These are phyloP conservation scores for Temnopleurus reevesii DNA, from an alignment of 53 echinoderm and acorn worm genomes.

Conservation along the genomic window DNA sequence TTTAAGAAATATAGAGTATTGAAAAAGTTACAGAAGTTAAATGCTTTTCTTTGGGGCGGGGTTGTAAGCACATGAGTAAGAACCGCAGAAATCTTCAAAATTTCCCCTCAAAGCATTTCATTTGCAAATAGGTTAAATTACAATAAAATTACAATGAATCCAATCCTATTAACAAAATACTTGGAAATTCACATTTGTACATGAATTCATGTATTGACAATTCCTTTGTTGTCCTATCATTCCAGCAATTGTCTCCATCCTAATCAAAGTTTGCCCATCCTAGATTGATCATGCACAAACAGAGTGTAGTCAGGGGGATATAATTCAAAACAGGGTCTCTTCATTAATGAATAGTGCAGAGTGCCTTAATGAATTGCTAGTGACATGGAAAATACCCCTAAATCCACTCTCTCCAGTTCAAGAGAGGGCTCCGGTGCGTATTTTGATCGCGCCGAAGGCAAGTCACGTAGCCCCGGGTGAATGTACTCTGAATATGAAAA, in stretches of 20 bases:
- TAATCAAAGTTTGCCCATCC: background rate
- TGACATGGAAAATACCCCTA: background rate
- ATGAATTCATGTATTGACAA: no score
- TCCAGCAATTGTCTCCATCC: background rate
- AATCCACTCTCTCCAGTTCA: slow-evolving; percentile 8
- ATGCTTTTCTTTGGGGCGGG: no score
- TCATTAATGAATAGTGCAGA: slow-evolving; percentile 21
- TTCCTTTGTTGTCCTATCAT: background rate
- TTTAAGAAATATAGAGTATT: no score
- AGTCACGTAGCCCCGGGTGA: slow-evolving; percentile 14
- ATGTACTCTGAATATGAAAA: background rate
- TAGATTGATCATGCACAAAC: background rate
- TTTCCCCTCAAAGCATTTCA: no score
- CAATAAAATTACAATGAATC: no score
- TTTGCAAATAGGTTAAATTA: no score
- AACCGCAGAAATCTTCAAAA: no score
- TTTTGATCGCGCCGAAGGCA: background rate
- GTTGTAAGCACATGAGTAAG: no score
- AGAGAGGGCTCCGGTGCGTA: slow-evolving; percentile 1
- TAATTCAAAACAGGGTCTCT: background rate
- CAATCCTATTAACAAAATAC: background rate
- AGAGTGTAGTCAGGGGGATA: background rate
- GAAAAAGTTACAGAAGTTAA: no score
- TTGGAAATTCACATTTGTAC: background rate
- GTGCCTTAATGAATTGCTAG: slow-evolving; percentile 20